Base-by-base conservation (phyloP, 2,797 vertebrate species). In the Peromyscus melanophrys region DNA sequence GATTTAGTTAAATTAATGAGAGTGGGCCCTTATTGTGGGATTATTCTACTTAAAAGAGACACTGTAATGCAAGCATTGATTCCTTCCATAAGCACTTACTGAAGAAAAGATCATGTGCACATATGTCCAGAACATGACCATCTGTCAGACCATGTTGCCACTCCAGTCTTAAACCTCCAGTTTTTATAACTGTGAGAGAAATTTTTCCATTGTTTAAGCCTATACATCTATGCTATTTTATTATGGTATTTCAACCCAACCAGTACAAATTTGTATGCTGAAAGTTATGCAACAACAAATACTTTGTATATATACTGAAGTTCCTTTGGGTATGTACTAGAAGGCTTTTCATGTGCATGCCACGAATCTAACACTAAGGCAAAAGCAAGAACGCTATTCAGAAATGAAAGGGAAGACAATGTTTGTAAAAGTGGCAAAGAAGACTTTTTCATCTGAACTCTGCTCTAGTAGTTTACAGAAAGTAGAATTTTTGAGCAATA, bases 1-100 rank as follows among this genome's bases (percentile, higher is more conserved):
- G 7, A 46, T 95, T 95, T 83, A 92, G 29, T 65, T 89, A 37
- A 95, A 23, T 25, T 85, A 75, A 46, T 57, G 43, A 92, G 49
- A 29, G 23, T 94, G 46, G 11, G 29, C 5, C 9, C 31, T 95
- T 55, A 57, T 75, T 2, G 63, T 78, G 29, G 29, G 19, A 73
- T 94, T 89, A 59, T 29, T 91, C 6, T 37, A 14, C 14, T 89
- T 94, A n/a, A 6, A 92, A 94, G 31, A 94, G 75, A 34, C 23
- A 65, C 12, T 19, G 46, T 4, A 57, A 31, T 57, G 23, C 17
- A 87, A 91, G 16, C 31, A 90, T 59, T 92, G 2, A 82, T 40
- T 83, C 0, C 55, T 17, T 86, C 43, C 10, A 37, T 93, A 61
- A 96, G 4, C n/a, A 86, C 8, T 80, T 6, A 46, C 23, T 49